Evolutionary conservation across 2,888 invertebrate genomes (phyloP).

Genomic region (Acholoe squamosa): DNA sequence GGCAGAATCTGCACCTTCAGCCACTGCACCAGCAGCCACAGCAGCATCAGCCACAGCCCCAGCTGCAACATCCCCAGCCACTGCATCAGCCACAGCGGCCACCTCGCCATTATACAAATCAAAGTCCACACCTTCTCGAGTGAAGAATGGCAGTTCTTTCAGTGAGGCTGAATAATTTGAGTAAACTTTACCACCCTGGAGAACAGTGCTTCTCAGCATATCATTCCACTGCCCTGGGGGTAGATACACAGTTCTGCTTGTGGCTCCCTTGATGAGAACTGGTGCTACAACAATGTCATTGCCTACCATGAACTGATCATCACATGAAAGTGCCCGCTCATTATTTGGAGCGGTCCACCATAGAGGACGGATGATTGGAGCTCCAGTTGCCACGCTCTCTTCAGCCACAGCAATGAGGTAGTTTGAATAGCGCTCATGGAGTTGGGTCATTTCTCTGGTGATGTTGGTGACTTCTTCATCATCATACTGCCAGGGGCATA

Average conservation of each 20-base stretch:
- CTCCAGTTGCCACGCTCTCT: constrained; percentile 76
- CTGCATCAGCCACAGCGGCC: background rate
- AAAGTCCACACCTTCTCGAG: background rate
- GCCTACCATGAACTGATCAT: constrained; percentile 85
- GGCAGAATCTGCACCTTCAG: background rate
- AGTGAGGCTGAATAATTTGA: constrained; percentile 62
- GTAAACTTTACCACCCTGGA: constrained; percentile 65
- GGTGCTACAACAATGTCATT: constrained; percentile 81
- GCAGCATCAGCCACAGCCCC: background rate
- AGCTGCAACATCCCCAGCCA: background rate
- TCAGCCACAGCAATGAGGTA: constrained; percentile 73
- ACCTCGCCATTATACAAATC: background rate
- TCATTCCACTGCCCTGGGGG: constrained; percentile 67
- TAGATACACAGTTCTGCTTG: constrained; percentile 77
- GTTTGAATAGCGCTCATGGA: constrained; percentile 74
- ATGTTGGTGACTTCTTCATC: constrained; percentile 73
- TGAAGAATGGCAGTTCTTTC: constrained; percentile 67
- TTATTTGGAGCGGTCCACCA: constrained; percentile 94
- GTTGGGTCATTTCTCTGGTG: constrained; percentile 68
- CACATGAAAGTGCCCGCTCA: constrained; percentile 89
- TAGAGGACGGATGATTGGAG: constrained; percentile 94
- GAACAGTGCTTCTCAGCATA: constrained; percentile 35
- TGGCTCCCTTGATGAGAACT: constrained; percentile 77
- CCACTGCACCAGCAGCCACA: background rate
- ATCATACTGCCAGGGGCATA: constrained; percentile 84